These are phyloP conservation scores for Girardia tigrina DNA, from an alignment of 2,888 invertebrate genomes.

Conservation along the genomic window DNA sequence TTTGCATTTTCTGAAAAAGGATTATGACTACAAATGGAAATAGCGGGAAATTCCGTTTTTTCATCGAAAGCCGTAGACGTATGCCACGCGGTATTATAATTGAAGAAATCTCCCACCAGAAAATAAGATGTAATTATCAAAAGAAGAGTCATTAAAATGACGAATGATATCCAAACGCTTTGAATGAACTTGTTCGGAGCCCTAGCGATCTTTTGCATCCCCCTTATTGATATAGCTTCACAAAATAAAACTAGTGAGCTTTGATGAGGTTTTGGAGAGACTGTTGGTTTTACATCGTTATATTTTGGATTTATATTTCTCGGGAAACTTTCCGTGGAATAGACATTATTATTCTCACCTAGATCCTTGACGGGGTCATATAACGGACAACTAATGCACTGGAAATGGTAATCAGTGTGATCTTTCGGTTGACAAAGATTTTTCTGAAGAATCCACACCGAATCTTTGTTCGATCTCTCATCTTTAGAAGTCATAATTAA, in stretches of 20 bases:
- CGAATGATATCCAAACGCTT: conserved; percentile 35
- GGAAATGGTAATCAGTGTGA: background rate
- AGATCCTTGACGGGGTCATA: background rate
- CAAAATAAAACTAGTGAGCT: conserved; percentile 27
- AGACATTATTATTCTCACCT: background rate
- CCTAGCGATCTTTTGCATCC: conserved; percentile 36
- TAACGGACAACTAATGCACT: background rate
- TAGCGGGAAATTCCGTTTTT: conserved; percentile 34
- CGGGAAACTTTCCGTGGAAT: background rate
- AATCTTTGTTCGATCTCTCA: background rate
- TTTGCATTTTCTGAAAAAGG: conserved; percentile 35
- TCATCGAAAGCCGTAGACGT: conserved; percentile 32
- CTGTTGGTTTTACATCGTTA: background rate
- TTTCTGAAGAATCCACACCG: conserved; percentile 9
- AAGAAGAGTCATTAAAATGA: conserved; percentile 32
- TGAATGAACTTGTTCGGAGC: conserved; percentile 30
- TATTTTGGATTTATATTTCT: background rate
- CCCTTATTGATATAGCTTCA: conserved; percentile 33
- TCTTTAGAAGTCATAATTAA: background rate
- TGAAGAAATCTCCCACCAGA: conserved; percentile 32
- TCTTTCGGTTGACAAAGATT: background rate
- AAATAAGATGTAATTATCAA: conserved; percentile 32
- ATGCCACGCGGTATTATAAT: conserved; percentile 36
- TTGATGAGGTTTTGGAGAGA: background rate
- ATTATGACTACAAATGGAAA: conserved; percentile 35